Percentiles rank a stretch among this genome's conserved stretches.
These are phyloP conservation scores for Myotis daubentonii DNA, from an alignment of 2,797 vertebrate genomes.

Conservation along the genomic window DNA sequence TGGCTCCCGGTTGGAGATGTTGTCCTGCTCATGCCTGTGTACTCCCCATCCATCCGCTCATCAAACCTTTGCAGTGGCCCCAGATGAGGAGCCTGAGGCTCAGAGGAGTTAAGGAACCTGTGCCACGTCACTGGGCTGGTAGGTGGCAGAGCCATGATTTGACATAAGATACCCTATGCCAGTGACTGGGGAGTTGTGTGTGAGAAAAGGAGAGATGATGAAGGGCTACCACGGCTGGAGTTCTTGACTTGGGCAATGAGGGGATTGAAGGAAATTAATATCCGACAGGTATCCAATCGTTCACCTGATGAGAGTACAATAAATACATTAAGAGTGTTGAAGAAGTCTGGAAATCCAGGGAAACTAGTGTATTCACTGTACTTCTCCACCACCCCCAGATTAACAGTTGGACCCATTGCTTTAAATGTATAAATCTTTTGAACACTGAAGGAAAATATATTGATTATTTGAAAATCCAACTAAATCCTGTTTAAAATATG, in stretches of 20 bases:
- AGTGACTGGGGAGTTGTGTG: background rate
- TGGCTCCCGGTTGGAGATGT: background rate
- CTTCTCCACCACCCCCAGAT: background rate
- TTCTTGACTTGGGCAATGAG: background rate
- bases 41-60: background rate
- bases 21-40: accelerated
- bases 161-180: background rate
- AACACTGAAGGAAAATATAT: background rate
- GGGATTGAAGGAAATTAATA: background rate
- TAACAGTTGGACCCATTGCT: background rate
- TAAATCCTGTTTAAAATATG: background rate
- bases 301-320: background rate
- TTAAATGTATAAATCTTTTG: background rate
- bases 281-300: too few species aligned
- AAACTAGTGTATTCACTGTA: background rate
- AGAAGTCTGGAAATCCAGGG: background rate
- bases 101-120: background rate
- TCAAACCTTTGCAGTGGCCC: background rate
- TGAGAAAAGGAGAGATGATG: background rate
- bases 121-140: background rate
- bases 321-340: background rate
- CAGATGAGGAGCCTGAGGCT: background rate
- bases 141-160: background rate
- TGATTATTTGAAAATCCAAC: background rate
- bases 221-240: too few species aligned